Percentiles rank a stretch among this genome's conserved stretches.
Conservation (phyloP, 2,797 vertebrate species). For the Antrozous pallidus region DNA sequence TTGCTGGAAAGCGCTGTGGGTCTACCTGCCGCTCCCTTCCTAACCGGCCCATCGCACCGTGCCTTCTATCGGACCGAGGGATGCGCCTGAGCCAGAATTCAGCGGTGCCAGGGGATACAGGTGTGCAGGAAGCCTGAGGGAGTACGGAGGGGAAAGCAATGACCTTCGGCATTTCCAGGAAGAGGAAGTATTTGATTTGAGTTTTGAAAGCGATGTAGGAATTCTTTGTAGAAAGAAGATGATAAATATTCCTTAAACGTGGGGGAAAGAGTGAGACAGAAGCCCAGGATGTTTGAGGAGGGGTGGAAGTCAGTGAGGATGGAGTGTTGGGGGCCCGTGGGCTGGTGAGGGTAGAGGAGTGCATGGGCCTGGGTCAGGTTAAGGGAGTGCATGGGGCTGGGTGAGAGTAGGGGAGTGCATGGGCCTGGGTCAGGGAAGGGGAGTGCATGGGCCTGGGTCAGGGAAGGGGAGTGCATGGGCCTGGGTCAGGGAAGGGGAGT, state of each 20-base stretch:
- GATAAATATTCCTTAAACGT: not conserved
- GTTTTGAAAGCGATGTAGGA: not conserved
- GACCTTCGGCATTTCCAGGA: not conserved
- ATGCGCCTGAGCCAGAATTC: fast-evolving
- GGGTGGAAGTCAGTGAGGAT: not conserved
- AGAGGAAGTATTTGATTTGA: not conserved
- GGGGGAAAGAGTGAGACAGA: not conserved
- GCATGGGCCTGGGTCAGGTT: not conserved
- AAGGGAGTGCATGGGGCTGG: not conserved
- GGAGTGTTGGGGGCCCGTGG: too few species aligned
- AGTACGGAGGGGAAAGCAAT: not conserved
- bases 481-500: not conserved
- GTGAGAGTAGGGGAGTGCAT: not conserved
- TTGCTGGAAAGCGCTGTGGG: not conserved
- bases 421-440: not conserved
- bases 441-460: too few species aligned
- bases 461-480: not conserved
- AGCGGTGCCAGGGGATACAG: fast-evolving
- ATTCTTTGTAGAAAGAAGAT: not conserved
- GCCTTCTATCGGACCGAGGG: not conserved
- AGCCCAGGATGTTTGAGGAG: not conserved
- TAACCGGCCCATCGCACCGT: not conserved
- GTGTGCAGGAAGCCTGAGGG: not conserved
- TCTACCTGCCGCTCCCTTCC: not conserved
- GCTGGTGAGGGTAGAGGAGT: not conserved